Conservation (phyloP, 2,797 vertebrate genomes). For the Fistularia commersonii region DNA sequence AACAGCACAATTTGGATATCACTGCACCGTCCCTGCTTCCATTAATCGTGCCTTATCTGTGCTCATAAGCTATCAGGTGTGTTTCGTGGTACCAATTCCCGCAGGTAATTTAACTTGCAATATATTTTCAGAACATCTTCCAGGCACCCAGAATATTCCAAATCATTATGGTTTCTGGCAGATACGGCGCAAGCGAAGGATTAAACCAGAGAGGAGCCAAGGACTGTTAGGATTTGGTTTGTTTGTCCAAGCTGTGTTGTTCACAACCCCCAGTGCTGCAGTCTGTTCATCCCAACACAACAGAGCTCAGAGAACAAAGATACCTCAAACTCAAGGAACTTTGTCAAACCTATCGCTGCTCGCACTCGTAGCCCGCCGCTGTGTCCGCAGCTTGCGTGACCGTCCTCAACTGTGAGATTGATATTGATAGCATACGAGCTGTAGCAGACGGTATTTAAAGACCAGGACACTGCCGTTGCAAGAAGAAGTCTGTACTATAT, state of each 20-base stretch:
- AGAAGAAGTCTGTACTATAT: conserved; percentile 55
- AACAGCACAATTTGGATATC: conserved; percentile 12
- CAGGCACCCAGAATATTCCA: conserved; percentile 41
- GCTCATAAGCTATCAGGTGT: conserved; percentile 53
- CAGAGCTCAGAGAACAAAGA: conserved; percentile 30
- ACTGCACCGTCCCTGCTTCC: conserved; percentile 10
- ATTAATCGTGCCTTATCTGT: conserved; percentile 56
- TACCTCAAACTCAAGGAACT: conserved; percentile 30
- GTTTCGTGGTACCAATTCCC: conserved; percentile 46
- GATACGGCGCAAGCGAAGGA: conserved; percentile 36
- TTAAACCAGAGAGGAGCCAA: conserved; percentile 51
- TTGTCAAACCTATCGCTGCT: conserved; percentile 36
- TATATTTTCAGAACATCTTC: conserved; percentile 54
- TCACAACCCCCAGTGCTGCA: conserved; percentile 42
- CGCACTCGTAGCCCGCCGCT: conserved; percentile 49
- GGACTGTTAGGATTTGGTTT: conserved; percentile 51
- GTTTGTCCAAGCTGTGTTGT: conserved; percentile 54
- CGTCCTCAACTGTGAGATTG: conserved; percentile 65
- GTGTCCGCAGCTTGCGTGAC: conserved; percentile 55
- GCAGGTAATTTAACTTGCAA: conserved; percentile 56
- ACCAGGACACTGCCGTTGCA: conserved; percentile 52
- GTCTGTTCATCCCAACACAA: conserved; percentile 31
- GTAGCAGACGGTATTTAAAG: conserved; percentile 56
- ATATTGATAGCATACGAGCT: conserved; percentile 68
- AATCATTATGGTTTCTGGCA: conserved; percentile 60